These are phyloP conservation scores for Cepaea hortensis DNA, from an alignment of 2,888 invertebrate species.

Conservation along the genomic window DNA sequence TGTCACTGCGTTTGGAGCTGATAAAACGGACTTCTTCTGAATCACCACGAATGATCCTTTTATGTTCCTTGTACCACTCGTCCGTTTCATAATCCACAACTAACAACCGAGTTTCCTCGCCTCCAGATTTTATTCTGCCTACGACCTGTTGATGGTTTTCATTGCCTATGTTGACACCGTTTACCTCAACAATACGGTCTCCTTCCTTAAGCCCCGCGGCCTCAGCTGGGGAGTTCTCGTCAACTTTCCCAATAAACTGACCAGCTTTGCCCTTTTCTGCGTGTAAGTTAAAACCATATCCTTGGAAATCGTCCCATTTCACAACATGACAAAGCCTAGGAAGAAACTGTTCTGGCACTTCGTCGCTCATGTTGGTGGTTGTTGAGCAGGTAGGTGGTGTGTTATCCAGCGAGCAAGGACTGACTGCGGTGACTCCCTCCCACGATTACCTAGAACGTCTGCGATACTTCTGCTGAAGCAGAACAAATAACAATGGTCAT, in stretches of 20 bases:
- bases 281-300: conserved; percentile 98
- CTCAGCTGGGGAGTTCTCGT: conserved; percentile 79
- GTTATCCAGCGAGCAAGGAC: too few relatives aligned
- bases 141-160: conserved; percentile 95
- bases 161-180: conserved; percentile 91
- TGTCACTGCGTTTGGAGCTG: conserved; percentile 17
- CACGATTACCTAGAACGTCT: too few relatives aligned
- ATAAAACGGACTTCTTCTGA: conserved; percentile 57
- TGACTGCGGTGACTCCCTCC: too few relatives aligned
- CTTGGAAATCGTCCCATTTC: conserved; percentile 94
- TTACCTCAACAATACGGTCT: conserved; percentile 88
- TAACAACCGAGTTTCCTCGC: conserved; percentile 89
- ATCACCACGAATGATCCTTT: conserved; percentile 71
- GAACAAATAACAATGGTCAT: too few relatives aligned
- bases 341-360: conserved; percentile 41
- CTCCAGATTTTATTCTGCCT: conserved; percentile 90
- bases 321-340: conserved; percentile 87
- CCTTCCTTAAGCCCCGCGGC: conserved; percentile 85
- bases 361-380: conserved; percentile 48
- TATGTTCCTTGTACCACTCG: conserved; percentile 82
- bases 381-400: too few relatives aligned
- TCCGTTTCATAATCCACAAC: conserved; percentile 88
- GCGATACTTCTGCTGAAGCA: too few relatives aligned
- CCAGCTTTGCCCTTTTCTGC: conserved; percentile 96
- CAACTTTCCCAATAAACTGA: conserved; percentile 97